Evolutionary conservation across 1,140 invertebrate species (phyloP), one percentile per base, ranked within the genome.

Genomic region (Pachyrhynchus sulphureomaculatus): DNA sequence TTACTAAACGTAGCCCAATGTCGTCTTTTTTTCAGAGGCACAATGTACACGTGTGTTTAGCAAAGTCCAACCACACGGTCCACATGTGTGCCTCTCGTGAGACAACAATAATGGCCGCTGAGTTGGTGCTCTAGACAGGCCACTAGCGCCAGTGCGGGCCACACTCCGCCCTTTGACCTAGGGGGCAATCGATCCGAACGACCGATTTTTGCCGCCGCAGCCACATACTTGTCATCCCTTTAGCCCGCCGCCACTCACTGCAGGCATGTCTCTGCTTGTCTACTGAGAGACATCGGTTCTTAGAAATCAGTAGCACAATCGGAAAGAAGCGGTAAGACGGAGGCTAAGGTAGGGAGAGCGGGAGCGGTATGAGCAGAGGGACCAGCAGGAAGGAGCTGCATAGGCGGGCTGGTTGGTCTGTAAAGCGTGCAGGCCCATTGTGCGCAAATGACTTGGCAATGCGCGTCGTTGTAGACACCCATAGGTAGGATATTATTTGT

Each of bases 21-120:
- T 62, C 52, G 48, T 62, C 60, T 62, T 62, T 62, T n/a, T 62
- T 62, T 62, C 60, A 62, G 60, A 62, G 60, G 60, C 60, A 51
- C 59, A 61, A 49, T 47, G 29, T 54, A 61, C 59, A 29, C 34
- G 59, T 54, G 59, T 54, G 39, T 45, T 54, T 42, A 51, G 18
- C 29, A 59, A 59, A 45, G 59, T 12, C 33, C 20, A 48, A 62
- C 37, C 60, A 51, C 60, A 53, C 60, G 60, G 26, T 32, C 53
- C 39, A 41, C 59, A 45, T 55, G 51, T 62, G 60, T 62, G 60
- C 60, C 52, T 62, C 59, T 62, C 34, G 47, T 33, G 44, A 36
- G 23, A 37, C 32, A 2, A 33, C 42, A 39, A 47, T 26, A 20
- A n/a, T 18, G 56, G 36, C 20, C 26, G 21, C 32, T 32, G 44